Conservation (phyloP, 1,140 invertebrate species). For the Euura lappo region DNA sequence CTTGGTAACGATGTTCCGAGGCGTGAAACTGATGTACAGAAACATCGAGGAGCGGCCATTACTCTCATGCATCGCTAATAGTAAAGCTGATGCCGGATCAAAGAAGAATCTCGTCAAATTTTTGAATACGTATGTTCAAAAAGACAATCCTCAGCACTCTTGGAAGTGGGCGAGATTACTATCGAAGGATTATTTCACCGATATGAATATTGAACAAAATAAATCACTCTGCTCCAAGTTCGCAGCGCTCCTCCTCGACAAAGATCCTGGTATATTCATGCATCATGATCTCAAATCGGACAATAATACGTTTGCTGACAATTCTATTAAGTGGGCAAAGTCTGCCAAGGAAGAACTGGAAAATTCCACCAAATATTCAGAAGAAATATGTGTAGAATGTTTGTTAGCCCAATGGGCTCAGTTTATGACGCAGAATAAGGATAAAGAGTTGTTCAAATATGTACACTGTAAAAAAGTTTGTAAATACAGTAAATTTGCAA, state of each 20-base stretch:
- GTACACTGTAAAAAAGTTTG: too few species aligned
- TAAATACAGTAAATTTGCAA: too few species aligned
- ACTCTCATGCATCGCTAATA: neutral
- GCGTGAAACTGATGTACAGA: neutral
- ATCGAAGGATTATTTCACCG: neutral
- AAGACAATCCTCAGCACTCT: neutral
- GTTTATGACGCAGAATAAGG: too few species aligned
- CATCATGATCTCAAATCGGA: neutral
- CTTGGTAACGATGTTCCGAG: neutral
- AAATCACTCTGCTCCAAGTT: neutral
- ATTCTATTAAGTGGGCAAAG: neutral
- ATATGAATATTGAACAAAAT: neutral
- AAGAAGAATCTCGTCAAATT: neutral
- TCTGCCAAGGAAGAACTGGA: neutral
- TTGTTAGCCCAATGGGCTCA: neutral
- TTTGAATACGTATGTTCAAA: neutral
- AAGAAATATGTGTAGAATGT: neutral
- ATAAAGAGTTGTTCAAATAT: too few species aligned
- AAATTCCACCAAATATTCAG: neutral
- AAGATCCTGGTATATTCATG: neutral
- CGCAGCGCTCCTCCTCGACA: neutral
- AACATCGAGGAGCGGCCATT: neutral
- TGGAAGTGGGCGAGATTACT: slow-evolving; percentile 1
- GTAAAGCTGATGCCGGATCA: neutral
- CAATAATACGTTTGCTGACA: neutral